These are phyloP conservation scores for Carpatolechia fugitivella DNA, from an alignment of 2,888 invertebrate species.

Conservation along the genomic window DNA sequence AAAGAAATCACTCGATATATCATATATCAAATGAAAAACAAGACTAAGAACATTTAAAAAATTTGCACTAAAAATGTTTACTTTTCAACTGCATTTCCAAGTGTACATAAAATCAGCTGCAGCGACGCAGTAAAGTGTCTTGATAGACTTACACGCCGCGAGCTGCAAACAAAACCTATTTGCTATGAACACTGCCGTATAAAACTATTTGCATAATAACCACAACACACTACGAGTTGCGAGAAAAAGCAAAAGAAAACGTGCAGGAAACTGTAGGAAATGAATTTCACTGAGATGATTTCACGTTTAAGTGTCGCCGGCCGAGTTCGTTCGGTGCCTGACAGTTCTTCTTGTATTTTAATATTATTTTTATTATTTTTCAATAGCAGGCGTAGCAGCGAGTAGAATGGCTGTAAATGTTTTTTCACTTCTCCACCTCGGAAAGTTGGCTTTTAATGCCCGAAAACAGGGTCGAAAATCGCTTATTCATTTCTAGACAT, in stretches of 20 bases:
- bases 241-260: constrained; percentile 19
- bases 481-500: too few species aligned
- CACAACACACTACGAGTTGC: constrained; percentile 26
- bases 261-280: constrained; percentile 21
- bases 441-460: too few species aligned
- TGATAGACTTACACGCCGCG: constrained; percentile 33
- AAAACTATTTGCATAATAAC: constrained; percentile 42
- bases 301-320: constrained; percentile 27
- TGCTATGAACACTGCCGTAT: constrained; percentile 34
- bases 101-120: constrained; percentile 1
- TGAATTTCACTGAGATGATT: constrained; percentile 29
- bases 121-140: constrained; percentile 21
- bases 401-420: too few species aligned
- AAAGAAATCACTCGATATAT: too few species aligned
- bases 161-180: constrained; percentile 37
- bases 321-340: neutral
- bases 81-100: neutral
- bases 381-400: neutral
- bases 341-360: constrained; percentile 8
- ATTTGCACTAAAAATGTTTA: neutral
- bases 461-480: too few species aligned
- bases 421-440: too few species aligned
- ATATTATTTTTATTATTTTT: neutral
- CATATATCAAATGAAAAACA: too few species aligned
- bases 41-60: too few species aligned